These are phyloP conservation scores for Micrasema minimum DNA, from an alignment of 1,140 invertebrate species.

Conservation along the genomic window DNA sequence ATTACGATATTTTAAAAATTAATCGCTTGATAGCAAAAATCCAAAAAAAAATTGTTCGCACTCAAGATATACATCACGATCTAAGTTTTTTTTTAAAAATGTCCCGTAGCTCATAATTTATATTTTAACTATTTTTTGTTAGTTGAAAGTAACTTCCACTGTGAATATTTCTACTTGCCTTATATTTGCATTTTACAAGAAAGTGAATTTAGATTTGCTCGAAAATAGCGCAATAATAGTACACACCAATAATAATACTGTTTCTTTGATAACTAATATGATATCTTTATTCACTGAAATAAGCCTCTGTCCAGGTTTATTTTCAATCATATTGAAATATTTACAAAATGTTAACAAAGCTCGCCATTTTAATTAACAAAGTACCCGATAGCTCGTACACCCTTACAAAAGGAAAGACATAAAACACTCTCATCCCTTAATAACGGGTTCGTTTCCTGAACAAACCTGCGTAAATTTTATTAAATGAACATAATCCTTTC, in stretches of 20 bases:
- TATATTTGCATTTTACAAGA: neutral
- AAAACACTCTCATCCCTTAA: slow-evolving; percentile 37
- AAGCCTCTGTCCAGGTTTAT: slow-evolving; percentile 1
- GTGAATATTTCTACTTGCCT: neutral
- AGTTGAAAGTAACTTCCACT: neutral
- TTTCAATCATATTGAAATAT: slow-evolving; percentile 14
- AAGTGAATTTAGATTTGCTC: neutral
- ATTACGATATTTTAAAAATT: neutral
- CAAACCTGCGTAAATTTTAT: slow-evolving; percentile 51
- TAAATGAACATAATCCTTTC: slow-evolving; percentile 52
- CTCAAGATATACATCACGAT: neutral
- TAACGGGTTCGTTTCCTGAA: slow-evolving; percentile 25
- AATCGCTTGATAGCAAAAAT: neutral
- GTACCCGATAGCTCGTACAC: slow-evolving; percentile 23
- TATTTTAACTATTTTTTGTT: too few relatives aligned
- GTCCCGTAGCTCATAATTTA: too few relatives aligned
- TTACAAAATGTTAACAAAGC: slow-evolving; percentile 35
- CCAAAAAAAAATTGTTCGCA: neutral
- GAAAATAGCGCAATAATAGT: neutral
- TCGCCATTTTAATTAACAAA: slow-evolving; percentile 40
- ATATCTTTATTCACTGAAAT: neutral
- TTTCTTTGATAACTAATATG: neutral
- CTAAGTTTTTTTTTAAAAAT: neutral
- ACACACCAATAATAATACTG: neutral
- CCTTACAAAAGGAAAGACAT: slow-evolving; percentile 28